Evolutionary conservation across 1,140 invertebrate species (phyloP).

Genomic region (Drosophila repleta): DNA sequence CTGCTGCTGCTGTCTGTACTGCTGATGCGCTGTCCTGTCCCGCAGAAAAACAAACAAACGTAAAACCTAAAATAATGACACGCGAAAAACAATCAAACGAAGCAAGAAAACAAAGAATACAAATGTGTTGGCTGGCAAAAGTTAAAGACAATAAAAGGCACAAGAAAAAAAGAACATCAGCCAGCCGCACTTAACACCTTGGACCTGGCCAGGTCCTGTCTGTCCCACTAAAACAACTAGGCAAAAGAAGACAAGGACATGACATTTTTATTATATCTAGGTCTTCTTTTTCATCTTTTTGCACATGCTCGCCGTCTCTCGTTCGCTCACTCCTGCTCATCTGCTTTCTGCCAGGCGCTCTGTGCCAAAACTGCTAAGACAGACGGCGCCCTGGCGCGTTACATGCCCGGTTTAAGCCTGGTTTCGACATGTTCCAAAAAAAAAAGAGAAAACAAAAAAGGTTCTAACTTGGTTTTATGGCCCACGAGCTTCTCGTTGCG

Average conservation of each 20-base stretch:
- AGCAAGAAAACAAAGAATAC: slow-evolving; percentile 35
- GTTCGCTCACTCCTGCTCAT: neutral
- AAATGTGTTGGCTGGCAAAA: slow-evolving; percentile 68
- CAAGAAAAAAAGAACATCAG: slow-evolving; percentile 38
- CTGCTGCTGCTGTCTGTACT: neutral
- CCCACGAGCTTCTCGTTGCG: slow-evolving; percentile 44
- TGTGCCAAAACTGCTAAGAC: slow-evolving; percentile 24
- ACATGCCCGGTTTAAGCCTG: slow-evolving; percentile 54
- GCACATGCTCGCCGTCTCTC: slow-evolving; percentile 24
- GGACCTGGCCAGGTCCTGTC: slow-evolving; percentile 26
- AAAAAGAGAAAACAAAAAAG: slow-evolving; percentile 17
- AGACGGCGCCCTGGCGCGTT: slow-evolving; percentile 70
- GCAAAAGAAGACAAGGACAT: slow-evolving; percentile 67
- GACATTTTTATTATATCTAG: slow-evolving; percentile 75
- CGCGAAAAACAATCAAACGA: slow-evolving; percentile 79
- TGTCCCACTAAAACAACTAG: slow-evolving; percentile 40
- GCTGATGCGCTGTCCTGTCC: slow-evolving; percentile 6
- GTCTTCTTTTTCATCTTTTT: slow-evolving; percentile 29
- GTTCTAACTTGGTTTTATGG: slow-evolving; percentile 73
- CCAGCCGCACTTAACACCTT: slow-evolving; percentile 73
- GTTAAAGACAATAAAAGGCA: slow-evolving; percentile 71
- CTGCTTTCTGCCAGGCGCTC: slow-evolving; percentile 6
- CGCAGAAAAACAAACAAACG: slow-evolving; percentile 68
- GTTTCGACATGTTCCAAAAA: slow-evolving; percentile 25
- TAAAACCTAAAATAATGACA: slow-evolving; percentile 76